Conservation (phyloP, 2,113 vertebrate species). For the Pterocles gutturalis region DNA sequence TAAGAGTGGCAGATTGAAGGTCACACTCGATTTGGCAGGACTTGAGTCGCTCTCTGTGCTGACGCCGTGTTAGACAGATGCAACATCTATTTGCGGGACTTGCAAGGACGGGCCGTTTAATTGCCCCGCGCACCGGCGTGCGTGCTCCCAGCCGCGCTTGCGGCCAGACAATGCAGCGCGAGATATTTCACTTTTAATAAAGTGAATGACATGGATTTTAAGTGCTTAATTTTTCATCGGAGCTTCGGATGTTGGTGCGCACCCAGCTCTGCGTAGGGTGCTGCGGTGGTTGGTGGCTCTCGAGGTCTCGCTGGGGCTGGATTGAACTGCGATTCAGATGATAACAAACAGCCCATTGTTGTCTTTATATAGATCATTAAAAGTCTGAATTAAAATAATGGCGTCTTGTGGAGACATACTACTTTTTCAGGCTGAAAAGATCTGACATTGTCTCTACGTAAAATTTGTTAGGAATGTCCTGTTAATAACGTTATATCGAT, state of each 20-base stretch:
- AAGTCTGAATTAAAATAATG: constrained; percentile 41
- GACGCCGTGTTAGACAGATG: constrained; percentile 61
- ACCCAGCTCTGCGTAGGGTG: rapidly evolving
- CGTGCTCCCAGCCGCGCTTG: neutral
- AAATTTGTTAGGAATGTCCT: constrained; percentile 21
- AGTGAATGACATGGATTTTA: rapidly evolving
- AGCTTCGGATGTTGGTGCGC: rapidly evolving
- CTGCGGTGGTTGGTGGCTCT: neutral
- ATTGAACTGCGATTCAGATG: neutral
- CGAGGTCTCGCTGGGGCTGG: neutral
- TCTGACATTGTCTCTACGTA: neutral
- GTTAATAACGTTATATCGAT: neutral
- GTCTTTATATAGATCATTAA: neutral
- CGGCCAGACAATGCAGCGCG: rapidly evolving
- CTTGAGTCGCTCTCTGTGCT: constrained; percentile 62
- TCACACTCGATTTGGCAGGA: constrained; percentile 75
- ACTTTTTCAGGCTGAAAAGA: constrained; percentile 5
- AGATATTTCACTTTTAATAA: rapidly evolving
- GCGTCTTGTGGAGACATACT: neutral
- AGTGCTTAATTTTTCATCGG: rapidly evolving
- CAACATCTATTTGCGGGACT: constrained; percentile 23
- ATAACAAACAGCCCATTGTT: constrained; percentile 37
- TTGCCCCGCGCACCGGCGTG: neutral
- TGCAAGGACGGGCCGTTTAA: neutral
- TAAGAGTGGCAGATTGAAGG: constrained; percentile 84